Conservation (phyloP, 2,113 vertebrate genomes). For the Centropus unirufus region DNA sequence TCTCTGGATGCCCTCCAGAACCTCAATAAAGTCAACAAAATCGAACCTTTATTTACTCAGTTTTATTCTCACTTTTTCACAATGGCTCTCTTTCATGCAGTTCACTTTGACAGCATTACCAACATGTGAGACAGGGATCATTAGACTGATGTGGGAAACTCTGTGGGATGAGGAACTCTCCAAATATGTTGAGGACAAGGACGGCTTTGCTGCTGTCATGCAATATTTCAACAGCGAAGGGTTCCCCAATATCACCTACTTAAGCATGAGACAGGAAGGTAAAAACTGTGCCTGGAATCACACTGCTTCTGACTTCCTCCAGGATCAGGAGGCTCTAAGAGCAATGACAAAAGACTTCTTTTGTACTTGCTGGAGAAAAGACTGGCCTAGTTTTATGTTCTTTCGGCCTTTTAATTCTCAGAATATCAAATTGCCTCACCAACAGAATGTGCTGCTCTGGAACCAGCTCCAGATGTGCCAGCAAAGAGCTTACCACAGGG, state of each 20-base stretch:
- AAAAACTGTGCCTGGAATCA: background rate
- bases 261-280: background rate
- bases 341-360: background rate
- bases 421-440: background rate
- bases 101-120: background rate
- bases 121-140: background rate
- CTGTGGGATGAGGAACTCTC: background rate
- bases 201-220: background rate
- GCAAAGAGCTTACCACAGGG: background rate
- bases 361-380: background rate
- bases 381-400: background rate
- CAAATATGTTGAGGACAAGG: background rate
- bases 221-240: background rate
- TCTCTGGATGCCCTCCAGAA: no score
- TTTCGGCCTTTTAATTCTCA: background rate
- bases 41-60: background rate
- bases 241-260: background rate
- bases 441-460: background rate
- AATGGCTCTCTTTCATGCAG: background rate
- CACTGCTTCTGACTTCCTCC: background rate
- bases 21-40: no score
- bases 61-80: background rate
- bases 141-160: background rate
- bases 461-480: background rate
- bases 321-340: background rate